Evolutionary conservation across 1,140 invertebrate genomes (phyloP).

Genomic region (Ceratosolen fusciceps): DNA sequence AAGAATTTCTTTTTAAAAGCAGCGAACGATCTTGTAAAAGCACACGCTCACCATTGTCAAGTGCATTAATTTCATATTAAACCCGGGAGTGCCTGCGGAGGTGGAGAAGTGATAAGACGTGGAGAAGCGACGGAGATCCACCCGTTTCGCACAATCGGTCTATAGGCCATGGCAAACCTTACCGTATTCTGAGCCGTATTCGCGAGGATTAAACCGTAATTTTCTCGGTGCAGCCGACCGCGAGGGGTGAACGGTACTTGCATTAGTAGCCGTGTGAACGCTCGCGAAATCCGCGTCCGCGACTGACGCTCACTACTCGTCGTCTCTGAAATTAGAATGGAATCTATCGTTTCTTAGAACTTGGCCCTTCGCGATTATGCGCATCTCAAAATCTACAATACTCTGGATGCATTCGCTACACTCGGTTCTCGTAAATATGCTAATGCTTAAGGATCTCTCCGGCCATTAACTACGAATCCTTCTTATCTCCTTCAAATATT

Average conservation of each 20-base stretch:
- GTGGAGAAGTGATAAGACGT: too few relatives aligned
- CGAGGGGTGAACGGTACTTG: constrained; percentile 50
- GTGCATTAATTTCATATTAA: too few relatives aligned
- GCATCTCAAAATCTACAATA: neutral
- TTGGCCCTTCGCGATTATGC: constrained; percentile 46
- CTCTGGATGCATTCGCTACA: neutral
- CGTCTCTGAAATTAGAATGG: constrained; percentile 57
- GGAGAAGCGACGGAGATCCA: too few relatives aligned
- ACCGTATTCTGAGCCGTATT: neutral
- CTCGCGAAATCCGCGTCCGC: constrained; percentile 52
- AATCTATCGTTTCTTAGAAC: constrained; percentile 54
- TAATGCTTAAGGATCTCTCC: too few relatives aligned
- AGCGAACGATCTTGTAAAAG: too few relatives aligned
- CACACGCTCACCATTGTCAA: too few relatives aligned
- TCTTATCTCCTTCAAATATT: too few relatives aligned
- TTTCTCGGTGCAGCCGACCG: constrained; percentile 17
- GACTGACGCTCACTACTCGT: constrained; percentile 53
- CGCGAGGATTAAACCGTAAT: constrained; percentile 33
- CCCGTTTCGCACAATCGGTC: too few relatives aligned
- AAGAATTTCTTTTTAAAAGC: too few relatives aligned
- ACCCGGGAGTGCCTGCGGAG: too few relatives aligned
- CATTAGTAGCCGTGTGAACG: constrained; percentile 56
- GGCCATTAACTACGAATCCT: too few relatives aligned
- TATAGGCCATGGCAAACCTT: neutral
- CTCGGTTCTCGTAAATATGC: too few relatives aligned